Evolutionary conservation across 2,797 vertebrate genomes (phyloP), one percentile per base, ranked within the genome.

Genomic region (Anniella stebbinsi): DNA sequence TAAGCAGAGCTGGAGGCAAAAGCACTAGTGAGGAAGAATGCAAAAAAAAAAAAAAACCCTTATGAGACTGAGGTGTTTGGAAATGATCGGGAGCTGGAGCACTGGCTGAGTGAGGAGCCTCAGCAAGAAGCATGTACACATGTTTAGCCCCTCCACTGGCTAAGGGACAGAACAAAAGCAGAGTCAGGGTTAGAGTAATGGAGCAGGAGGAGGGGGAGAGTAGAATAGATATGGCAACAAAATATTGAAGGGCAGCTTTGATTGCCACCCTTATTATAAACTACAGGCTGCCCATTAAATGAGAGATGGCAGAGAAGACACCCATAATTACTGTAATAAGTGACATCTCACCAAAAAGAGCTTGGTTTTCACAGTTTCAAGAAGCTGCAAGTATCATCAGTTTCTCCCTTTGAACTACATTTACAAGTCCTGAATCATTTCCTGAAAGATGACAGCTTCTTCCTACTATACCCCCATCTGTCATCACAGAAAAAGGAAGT

Each of bases 361-460:
- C 4, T n/a, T 1, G 1, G 30, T 48, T 54, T 80, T 90, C 23
- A 88, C n/a, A 89, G 80, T 28, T 48, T 72, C 17, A 41, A 25
- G 0, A 0, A 78, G 82, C 60, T 0, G 0, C 2, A 21, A 9
- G 0, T 0, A 0, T 33, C 18, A 4, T 45, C 66, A 0, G 88
- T 88, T 57, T 25, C 12, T n/a, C 23, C 41, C 77, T 41, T 28
- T 73, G 25, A 15, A 80, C 60, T 30, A 28, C 7, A 38, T 36
- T 10, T 54, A 13, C 41, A 33, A 54, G 1, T 11, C 10, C 60
- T 54, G 67, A 91, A 3, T 69, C 45, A 41, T 70, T 86, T 93
- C 83, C 88, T 30, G 63, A 3, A 72, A 1, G 85, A 28, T 0
- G 11, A 12, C 30, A 10, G n/a, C 38, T 51, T 75, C 76, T 4